Evolutionary conservation across 2,888 invertebrate species (phyloP), one percentile per base, ranked within the genome.

Genomic region (Acleris laterana): DNA sequence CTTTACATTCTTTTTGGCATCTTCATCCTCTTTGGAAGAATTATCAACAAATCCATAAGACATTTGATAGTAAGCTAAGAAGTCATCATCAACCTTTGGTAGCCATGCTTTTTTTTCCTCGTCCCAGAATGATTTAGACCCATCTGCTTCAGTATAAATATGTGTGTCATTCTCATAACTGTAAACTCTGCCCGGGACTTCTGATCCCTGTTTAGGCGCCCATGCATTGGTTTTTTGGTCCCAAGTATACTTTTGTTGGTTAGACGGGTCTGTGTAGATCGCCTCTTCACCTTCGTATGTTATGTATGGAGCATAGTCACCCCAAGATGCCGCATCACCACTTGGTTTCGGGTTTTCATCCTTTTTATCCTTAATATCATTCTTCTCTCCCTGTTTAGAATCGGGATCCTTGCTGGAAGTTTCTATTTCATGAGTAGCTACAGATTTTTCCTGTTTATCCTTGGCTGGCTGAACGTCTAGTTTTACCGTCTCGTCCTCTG

Each of bases 31-130:
- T 63, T 81, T 78, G 38, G 81, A 56, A 61, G 89, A 93, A 73
- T 95, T 95, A 76, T 96, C 95, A 53, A 95, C 93, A 84, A 97
- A 97, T 5, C 98, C 98, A 89, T 99, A 99, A 79, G 94, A 98
- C 95, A 99, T 96, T 90, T 99, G 99, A 92, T 99, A 99, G 64
- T 94, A 94, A 0, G 99, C 99, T 93, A 99, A 95, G 81, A 99
- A 99, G 77, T 99, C 98, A 78, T 98, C 98, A 91, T 99, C 98
- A 69, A 99, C 95, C 94, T 98, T 98, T 0, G 99, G 99, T 89
- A 99, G 97, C 99, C 99, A 99, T 5, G 98, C 99, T 79, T 95
- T 96, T 84, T 97, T 98, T 48, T 95, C 95, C 25, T 93, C 94
- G 89, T 99, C 98, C 98, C 98, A 99, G 80, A 99, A 96, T 85